Evolutionary conservation across 2,113 vertebrate species (phyloP).

Genomic region (Tiliqua scincoides): DNA sequence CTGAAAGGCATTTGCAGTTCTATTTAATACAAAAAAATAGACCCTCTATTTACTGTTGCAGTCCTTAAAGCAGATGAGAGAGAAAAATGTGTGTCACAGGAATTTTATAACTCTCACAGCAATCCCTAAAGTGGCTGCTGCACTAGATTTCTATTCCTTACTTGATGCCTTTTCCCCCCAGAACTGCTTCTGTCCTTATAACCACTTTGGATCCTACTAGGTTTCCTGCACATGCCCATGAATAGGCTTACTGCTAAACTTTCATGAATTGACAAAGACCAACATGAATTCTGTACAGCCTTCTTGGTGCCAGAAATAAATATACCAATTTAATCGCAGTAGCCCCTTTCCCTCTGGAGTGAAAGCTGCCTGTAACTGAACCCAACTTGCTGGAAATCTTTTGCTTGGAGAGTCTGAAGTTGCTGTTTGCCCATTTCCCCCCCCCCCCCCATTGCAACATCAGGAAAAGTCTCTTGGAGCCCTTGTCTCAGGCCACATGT

Average conservation of each 20-base stretch:
- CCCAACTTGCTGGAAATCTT: background rate
- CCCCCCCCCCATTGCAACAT: background rate
- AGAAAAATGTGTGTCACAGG: background rate
- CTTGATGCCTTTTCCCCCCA: background rate
- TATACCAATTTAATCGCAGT: background rate
- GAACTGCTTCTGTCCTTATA: background rate
- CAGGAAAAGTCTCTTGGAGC: constrained; percentile 3
- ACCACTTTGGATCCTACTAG: constrained; percentile 21
- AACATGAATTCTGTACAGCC: constrained; percentile 6
- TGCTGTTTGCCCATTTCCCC: background rate
- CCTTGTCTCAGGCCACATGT: background rate
- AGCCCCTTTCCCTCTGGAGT: background rate
- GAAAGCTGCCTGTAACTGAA: background rate
- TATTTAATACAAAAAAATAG: background rate
- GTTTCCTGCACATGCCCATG: background rate
- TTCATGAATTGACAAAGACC: background rate
- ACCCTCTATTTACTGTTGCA: background rate
- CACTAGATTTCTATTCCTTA: constrained; percentile 27
- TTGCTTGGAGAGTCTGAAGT: background rate
- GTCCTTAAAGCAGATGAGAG: background rate
- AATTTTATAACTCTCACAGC: background rate
- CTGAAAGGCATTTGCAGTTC: background rate
- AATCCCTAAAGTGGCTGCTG: background rate
- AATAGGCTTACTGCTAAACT: constrained; percentile 4
- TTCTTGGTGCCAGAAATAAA: background rate